Evolutionary conservation across 53 echinoderm and acorn worm genomes (phyloP), one percentile per base, ranked within the genome.

Genomic region (Temnopleurus reevesii): DNA sequence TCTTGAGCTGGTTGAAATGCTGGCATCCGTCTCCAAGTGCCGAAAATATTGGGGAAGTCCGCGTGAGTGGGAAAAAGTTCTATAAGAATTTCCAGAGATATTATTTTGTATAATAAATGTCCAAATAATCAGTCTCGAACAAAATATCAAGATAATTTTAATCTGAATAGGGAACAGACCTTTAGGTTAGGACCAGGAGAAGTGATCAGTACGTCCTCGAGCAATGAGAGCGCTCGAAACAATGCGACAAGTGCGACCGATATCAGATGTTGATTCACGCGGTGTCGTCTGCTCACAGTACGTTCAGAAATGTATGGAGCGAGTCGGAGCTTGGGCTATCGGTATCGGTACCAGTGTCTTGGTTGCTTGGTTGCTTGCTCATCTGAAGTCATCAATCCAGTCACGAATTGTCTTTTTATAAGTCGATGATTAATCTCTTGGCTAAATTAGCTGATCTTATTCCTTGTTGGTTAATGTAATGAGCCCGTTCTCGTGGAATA

Each of bases 181-280:
- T 0, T 12, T 33, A 27, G 12, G 9, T 29, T 35, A 6, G 34
- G 10, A 77, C 23, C 25, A n/a, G 77, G 77, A 45, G 77, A 77
- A 77, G 77, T 26, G 77, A 77, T 77, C 25, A 45, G 45, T 12
- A 44, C 77, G 77, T 77, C 77, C 45, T 21, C 24, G 1, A 44
- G 7, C 45, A 44, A 44, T 45, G 77, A 77, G 45, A 9, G 77
- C 77, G 23, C 41, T 45, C 45, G 77, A 77, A 77, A 77, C 77
- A 77, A 77, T 77, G 77, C 77, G 44, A 9, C 30, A 44, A 77
- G 77, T 77, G 77, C 30, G 25, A 45, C 77, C 43, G 45, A 45
- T 63, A 59, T 13, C 13, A 59, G 63, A 49, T 49, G 49, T 12
- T 9, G 18, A 63, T 21, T 31, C 63, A 33, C 33, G 63, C 63